These are phyloP conservation scores for Pica pica DNA, from an alignment of 2,113 vertebrate genomes.

Conservation along the genomic window DNA sequence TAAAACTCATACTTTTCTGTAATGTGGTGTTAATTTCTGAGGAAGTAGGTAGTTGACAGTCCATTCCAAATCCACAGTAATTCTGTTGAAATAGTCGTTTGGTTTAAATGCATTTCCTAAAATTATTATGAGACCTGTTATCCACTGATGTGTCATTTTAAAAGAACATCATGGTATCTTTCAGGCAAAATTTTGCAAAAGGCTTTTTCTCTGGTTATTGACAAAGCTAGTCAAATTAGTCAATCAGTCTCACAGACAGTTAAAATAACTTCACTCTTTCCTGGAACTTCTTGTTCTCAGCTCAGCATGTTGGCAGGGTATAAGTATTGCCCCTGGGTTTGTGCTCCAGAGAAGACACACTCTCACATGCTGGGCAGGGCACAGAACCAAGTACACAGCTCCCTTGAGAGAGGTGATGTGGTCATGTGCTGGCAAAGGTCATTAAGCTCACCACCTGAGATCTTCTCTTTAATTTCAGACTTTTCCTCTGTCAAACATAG, in stretches of 20 bases:
- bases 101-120: background rate
- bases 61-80: background rate
- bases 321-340: background rate
- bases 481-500: background rate
- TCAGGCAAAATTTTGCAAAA: background rate
- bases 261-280: background rate
- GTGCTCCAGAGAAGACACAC: background rate
- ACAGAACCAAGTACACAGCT: background rate
- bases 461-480: background rate
- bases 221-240: background rate
- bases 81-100: background rate
- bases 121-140: background rate
- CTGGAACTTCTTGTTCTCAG: background rate
- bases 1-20: background rate
- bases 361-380: background rate
- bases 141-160: rapidly evolving
- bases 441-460: background rate
- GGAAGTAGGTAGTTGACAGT: background rate
- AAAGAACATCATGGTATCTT: background rate
- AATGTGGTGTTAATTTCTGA: background rate
- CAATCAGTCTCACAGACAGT: background rate
- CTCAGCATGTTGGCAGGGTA: background rate
- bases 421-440: background rate
- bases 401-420: rapidly evolving
- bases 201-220: background rate